These are phyloP conservation scores for Bombus polaris DNA, from an alignment of 1,140 invertebrate species.

Conservation along the genomic window DNA sequence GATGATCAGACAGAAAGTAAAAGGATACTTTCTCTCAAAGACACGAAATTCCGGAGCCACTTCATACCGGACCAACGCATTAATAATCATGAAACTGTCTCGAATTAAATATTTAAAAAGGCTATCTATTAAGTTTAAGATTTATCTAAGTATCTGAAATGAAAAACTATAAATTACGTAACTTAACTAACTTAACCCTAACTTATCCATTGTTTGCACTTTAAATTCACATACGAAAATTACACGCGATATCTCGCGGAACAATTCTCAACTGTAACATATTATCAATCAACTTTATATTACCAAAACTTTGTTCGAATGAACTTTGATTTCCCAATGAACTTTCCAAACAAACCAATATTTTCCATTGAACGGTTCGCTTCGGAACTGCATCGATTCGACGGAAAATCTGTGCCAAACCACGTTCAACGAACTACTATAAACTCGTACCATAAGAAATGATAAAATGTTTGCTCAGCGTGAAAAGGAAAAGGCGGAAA, in stretches of 20 bases:
- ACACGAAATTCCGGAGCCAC: slow-evolving; percentile 6
- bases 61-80: not conserved
- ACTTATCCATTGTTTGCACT: no score
- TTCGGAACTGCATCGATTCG: no score
- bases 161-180: not conserved
- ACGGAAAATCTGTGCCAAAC: no score
- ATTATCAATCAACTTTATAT: no score
- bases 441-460: no score
- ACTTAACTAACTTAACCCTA: no score
- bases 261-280: no score
- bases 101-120: not conserved
- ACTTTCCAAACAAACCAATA: not conserved
- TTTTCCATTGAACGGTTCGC: no score
- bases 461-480: not conserved
- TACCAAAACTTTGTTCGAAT: no score
- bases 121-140: not conserved
- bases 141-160: not conserved
- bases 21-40: slow-evolving; percentile 42
- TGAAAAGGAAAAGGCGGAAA: not conserved
- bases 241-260: no score
- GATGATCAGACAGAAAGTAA: slow-evolving; percentile 28
- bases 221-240: no score
- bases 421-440: no score
- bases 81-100: slow-evolving; percentile 12
- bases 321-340: not conserved